Base-by-base conservation (phyloP, 2,113 vertebrate genomes). In the Actenoides lindsayi region DNA sequence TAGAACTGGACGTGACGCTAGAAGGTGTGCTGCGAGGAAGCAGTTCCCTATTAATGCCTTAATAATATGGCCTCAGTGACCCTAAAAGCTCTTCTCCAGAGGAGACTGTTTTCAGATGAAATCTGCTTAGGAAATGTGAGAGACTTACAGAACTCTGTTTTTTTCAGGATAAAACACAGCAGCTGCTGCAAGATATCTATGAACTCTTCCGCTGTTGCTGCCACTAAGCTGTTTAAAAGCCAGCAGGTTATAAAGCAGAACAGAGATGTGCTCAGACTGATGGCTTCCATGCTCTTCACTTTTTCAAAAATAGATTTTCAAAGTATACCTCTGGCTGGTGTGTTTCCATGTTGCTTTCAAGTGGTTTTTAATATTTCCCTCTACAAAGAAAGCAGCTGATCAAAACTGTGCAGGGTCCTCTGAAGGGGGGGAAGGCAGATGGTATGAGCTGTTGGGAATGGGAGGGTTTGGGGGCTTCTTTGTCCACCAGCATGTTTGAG, bases 141-240 rank as follows among this genome's bases (percentile, higher is more conserved):
- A 71, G 50, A 73, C 69, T 73, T 54, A 30, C 0, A 76, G 81
- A 93, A 91, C 56, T 83, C 56, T 48, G 11, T 39, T 89, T 73
- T 75, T 86, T 78, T 69, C 35, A 78, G 81, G 65, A 46, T 90
- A 79, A 92, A 94, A 81, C 83, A 69, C 64, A 93, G 69, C 41
- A 79, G 76, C 41, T 94, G 14, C 79, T 94, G 60, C 48, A 33
- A 39, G 77, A 33, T 81, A 65, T 68, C 62, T 48, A 24, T 89
- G 27, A 59, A 21, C 31, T 80, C 8, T 92, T 93, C 56, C 10
- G 11, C 59, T 65, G 37, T 76, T 89, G 87, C 63, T 93, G 80
- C 63, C 2, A 1, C 68, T 86, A 48, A 71, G 33, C 39, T 57
- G 13, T 91, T 90, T 76, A 85, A 85, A 91, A 81, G 57, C 21